A percentile compares a stretch with the other conserved stretches of the same genome.
These are phyloP conservation scores for Fundulus diaphanus DNA, from an alignment of 2,797 vertebrate genomes.

Conservation along the genomic window DNA sequence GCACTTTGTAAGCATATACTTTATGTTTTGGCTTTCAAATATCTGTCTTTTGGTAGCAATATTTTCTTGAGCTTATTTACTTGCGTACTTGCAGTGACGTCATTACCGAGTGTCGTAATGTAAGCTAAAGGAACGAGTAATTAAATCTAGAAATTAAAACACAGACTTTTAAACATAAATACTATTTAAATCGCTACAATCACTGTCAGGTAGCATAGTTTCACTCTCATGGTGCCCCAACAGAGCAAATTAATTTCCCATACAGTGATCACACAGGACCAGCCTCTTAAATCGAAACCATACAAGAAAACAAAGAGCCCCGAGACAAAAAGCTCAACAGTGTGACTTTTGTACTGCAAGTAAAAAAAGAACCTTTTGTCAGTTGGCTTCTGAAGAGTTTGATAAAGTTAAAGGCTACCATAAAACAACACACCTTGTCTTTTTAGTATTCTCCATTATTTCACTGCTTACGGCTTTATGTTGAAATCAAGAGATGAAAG, in stretches of 20 bases:
- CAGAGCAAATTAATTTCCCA: not conserved
- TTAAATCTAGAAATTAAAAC: not conserved
- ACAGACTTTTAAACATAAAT: not conserved
- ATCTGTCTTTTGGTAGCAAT: not conserved
- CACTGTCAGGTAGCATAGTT: not conserved
- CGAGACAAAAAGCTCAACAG: not conserved
- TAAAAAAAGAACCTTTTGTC: not conserved
- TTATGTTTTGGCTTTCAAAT: not conserved
- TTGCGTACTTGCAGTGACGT: not conserved
- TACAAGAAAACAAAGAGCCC: not conserved
- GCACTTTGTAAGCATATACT: too few relatives aligned
- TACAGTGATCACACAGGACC: not conserved
- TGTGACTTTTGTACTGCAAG: not conserved
- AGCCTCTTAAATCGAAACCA: not conserved
- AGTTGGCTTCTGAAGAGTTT: not conserved
- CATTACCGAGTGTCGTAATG: not conserved
- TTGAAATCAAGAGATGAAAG: constrained; percentile 13
- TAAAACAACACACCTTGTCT: not conserved
- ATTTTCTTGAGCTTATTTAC: not conserved
- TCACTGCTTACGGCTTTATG: constrained; percentile 4
- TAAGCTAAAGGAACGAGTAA: not conserved
- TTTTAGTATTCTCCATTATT: constrained; percentile 29
- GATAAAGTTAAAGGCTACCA: not conserved
- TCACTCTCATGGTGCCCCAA: not conserved
- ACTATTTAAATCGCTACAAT: not conserved